These are phyloP conservation scores for Acestrorhynchus altus DNA, from an alignment of 2,797 vertebrate genomes.

Conservation along the genomic window DNA sequence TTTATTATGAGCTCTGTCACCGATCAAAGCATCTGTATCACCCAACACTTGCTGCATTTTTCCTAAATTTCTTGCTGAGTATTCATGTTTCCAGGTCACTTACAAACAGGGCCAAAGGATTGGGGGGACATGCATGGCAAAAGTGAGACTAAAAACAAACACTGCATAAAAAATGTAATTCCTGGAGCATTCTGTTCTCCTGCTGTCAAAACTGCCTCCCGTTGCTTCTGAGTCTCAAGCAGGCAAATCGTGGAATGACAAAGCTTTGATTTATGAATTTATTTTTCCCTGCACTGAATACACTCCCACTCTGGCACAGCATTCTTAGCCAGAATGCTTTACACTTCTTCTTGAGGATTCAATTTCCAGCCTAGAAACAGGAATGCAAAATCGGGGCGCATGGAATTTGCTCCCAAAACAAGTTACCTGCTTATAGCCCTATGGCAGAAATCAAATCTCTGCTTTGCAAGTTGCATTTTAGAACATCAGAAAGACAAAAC, in stretches of 20 bases:
- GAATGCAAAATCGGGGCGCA: slow-evolving; percentile 29
- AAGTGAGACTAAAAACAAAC: slow-evolving; percentile 17
- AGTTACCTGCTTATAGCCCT: slow-evolving; percentile 13
- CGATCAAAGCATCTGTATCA: slow-evolving; percentile 25
- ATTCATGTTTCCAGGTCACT: slow-evolving; percentile 7
- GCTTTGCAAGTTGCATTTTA: slow-evolving; percentile 7
- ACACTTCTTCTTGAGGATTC: slow-evolving; percentile 21
- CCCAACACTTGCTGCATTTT: slow-evolving; percentile 10
- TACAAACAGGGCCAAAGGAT: slow-evolving; percentile 4
- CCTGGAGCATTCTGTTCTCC: slow-evolving; percentile 21
- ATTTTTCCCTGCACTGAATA: slow-evolving; percentile 20
- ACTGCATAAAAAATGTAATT: slow-evolving; percentile 32
- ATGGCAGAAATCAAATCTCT: slow-evolving; percentile 38
- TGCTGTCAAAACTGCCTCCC: slow-evolving; percentile 33
- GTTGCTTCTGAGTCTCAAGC: slow-evolving; percentile 37
- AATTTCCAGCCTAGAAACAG: slow-evolving; percentile 30
- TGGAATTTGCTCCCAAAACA: slow-evolving; percentile 24
- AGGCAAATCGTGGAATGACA: slow-evolving; percentile 35
- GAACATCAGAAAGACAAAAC: slow-evolving; percentile 18
- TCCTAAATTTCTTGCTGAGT: neutral
- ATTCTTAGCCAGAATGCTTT: slow-evolving; percentile 25
- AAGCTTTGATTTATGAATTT: slow-evolving; percentile 51
- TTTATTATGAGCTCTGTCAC: slow-evolving; percentile 24
- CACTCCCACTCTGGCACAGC: neutral
- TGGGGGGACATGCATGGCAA: slow-evolving; percentile 3